Percentiles rank a stretch among this genome's conserved stretches.
Evolutionary conservation across 2,797 vertebrate genomes (phyloP).

Genomic region (Petrocephalus schoutedeni): DNA sequence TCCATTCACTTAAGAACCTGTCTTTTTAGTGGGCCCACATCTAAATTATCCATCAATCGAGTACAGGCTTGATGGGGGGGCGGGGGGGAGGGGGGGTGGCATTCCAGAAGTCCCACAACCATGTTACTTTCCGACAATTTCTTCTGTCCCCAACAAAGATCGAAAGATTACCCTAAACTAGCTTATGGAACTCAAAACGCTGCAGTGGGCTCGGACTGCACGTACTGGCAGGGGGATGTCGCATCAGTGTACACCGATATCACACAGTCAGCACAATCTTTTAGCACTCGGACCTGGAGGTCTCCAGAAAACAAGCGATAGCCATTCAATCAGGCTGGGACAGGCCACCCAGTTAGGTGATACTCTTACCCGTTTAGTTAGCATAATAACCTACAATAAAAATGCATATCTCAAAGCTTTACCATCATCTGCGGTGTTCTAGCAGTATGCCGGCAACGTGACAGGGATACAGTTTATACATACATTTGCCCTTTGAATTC

Average conservation of each 20-base stretch:
- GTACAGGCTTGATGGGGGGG: background rate
- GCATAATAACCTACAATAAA: background rate
- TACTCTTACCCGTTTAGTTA: background rate
- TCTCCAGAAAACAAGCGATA: background rate
- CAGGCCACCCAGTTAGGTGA: background rate
- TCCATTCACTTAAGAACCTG: background rate
- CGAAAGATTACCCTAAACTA: background rate
- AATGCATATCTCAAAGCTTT: background rate
- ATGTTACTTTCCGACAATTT: background rate
- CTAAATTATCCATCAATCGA: background rate
- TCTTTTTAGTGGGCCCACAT: background rate
- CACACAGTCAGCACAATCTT: background rate
- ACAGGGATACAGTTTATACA: no score
- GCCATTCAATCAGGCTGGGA: background rate
- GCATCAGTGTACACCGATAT: background rate
- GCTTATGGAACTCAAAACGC: background rate
- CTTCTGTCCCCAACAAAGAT: no score
- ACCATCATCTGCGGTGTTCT: background rate
- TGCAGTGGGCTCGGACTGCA: background rate
- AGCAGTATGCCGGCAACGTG: no score
- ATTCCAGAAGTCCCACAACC: background rate
- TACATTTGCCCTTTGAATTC: no score
- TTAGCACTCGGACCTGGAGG: background rate
- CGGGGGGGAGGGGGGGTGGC: background rate
- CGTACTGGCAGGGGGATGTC: background rate